Conservation (phyloP, 2,797 vertebrate genomes). For the Dromococcyx pavoninus region DNA sequence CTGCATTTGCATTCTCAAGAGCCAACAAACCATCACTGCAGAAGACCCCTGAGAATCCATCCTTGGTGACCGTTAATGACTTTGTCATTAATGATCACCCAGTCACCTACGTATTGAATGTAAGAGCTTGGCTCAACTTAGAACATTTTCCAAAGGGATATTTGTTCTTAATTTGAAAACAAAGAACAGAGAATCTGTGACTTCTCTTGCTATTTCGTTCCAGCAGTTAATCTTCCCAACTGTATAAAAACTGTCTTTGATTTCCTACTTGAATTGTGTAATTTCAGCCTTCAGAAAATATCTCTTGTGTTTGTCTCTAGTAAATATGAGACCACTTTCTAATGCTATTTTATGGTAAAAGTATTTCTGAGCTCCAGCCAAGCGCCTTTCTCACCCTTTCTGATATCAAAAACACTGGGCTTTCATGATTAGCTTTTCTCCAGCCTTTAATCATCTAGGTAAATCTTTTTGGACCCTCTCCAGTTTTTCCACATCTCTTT, state of each 20-base stretch:
- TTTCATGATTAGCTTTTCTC: not conserved
- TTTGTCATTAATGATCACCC: not conserved
- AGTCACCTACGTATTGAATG: not conserved
- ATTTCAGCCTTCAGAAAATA: not conserved
- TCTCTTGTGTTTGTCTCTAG: not conserved
- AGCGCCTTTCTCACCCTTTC: not conserved
- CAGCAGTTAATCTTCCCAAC: not conserved
- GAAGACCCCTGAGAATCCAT: no score
- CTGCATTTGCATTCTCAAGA: no score
- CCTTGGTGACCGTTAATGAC: no score
- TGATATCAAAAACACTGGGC: not conserved
- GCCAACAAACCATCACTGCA: no score
- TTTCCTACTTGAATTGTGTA: not conserved
- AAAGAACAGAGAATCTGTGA: not conserved
- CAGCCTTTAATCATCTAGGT: not conserved
- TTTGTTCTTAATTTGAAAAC: constrained; percentile 9
- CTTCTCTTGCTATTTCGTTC: not conserved
- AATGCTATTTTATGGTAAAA: not conserved
- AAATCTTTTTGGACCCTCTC: not conserved
- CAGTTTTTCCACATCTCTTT: not conserved
- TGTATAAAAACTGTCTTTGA: not conserved
- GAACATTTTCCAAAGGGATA: not conserved
- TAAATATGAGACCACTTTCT: not conserved
- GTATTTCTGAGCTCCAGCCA: not conserved
- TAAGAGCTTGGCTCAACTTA: not conserved